These are phyloP conservation scores for Styela clava DNA, from an alignment of 23 tunicate species.

Conservation along the genomic window DNA sequence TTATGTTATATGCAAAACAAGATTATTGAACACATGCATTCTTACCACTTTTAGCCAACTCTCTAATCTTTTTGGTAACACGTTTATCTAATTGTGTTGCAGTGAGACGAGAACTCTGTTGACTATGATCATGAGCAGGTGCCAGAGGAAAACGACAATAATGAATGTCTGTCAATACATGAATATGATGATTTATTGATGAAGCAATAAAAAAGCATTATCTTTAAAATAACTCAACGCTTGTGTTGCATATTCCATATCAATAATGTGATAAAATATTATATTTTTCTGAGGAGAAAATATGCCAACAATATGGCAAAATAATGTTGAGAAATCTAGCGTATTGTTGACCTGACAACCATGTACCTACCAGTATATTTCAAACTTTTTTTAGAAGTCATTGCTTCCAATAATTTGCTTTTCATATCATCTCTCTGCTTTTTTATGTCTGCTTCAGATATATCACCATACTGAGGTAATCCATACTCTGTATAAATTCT, in stretches of 20 bases:
- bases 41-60: conserved; percentile 47
- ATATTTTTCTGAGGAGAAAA: no score
- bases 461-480: background rate
- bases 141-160: conserved; percentile 64
- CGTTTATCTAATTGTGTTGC: conserved; percentile 40
- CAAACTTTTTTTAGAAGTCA: conserved; percentile 5
- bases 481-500: conserved; percentile 29
- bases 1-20: no score
- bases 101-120: background rate
- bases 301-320: no score
- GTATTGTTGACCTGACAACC: no score
- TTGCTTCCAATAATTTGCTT: conserved; percentile 2
- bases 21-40: no score
- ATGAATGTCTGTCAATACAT: conserved; percentile 30
- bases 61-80: conserved; percentile 45
- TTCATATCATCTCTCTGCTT: conserved; percentile 40
- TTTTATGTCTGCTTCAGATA: conserved; percentile 1
- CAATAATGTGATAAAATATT: no score
- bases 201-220: background rate
- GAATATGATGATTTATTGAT: background rate
- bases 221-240: no score
- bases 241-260: no score
- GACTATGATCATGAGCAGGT: conserved; percentile 20
- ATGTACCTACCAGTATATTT: conserved; percentile 35
- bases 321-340: no score